Evolutionary conservation across 1,140 invertebrate genomes (phyloP).

Genomic region (Doryteuthis pealeii): DNA sequence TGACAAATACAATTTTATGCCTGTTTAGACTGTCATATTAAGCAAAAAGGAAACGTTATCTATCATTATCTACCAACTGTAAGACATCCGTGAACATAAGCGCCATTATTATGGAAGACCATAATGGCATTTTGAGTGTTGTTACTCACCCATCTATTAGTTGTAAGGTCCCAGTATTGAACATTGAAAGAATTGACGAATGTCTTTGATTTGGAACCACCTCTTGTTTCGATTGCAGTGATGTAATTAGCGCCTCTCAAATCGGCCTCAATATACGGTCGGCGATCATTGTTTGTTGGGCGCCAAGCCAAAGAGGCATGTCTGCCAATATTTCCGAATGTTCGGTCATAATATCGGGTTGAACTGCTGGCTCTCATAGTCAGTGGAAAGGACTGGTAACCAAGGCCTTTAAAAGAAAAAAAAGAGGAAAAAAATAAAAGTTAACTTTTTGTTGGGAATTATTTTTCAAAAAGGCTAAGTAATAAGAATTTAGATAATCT

Average conservation of each 20-base stretch:
- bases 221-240: constrained; percentile 18
- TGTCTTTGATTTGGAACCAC: neutral
- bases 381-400: neutral
- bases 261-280: constrained; percentile 1
- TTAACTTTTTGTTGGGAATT: neutral
- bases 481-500: no score
- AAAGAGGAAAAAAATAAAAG: neutral
- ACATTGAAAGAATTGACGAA: constrained; percentile 12
- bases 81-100: no score
- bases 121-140: no score
- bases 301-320: neutral
- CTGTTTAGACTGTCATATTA: no score
- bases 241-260: constrained; percentile 8
- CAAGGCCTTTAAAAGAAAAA: neutral
- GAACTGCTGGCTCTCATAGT: neutral
- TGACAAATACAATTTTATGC: no score
- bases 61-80: no score
- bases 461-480: no score
- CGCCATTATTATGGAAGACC: no score
- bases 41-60: no score
- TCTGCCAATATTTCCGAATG: neutral
- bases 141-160: neutral
- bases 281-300: neutral
- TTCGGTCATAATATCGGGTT: neutral
- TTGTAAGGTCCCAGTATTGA: neutral